These are phyloP conservation scores for Gasteruption jaculator DNA, from an alignment of 2,888 invertebrate species.

Conservation along the genomic window DNA sequence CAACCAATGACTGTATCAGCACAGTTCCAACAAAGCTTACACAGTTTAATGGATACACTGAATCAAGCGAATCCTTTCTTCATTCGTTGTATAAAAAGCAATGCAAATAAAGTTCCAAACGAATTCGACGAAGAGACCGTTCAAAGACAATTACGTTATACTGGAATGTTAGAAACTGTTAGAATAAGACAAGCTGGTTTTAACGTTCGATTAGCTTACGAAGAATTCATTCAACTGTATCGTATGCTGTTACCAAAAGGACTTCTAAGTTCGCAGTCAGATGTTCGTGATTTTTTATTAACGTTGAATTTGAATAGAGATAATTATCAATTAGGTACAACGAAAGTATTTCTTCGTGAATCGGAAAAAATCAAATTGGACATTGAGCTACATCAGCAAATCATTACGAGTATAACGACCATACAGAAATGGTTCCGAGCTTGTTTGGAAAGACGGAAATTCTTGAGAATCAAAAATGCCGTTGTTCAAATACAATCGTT, in stretches of 20 bases:
- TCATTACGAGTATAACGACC: slow-evolving; percentile 86
- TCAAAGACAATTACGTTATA: slow-evolving; percentile 84
- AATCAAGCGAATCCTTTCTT: slow-evolving; percentile 86
- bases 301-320: slow-evolving; percentile 81
- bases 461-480: slow-evolving; percentile 69
- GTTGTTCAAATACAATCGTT: slow-evolving; percentile 73
- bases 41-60: slow-evolving; percentile 88
- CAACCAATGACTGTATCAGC: slow-evolving; percentile 91
- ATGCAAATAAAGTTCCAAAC: slow-evolving; percentile 88
- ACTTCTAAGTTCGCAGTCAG: slow-evolving; percentile 77
- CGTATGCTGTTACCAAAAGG: slow-evolving; percentile 87
- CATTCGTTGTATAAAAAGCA: slow-evolving; percentile 92
- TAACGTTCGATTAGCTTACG: slow-evolving; percentile 88
- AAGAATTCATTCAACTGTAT: slow-evolving; percentile 91
- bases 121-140: slow-evolving; percentile 92
- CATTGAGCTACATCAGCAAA: slow-evolving; percentile 87
- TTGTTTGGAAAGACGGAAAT: slow-evolving; percentile 73
- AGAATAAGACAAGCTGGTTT: slow-evolving; percentile 92
- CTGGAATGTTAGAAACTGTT: slow-evolving; percentile 96
- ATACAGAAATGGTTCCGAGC: slow-evolving; percentile 90
- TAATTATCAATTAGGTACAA: slow-evolving; percentile 84
- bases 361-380: slow-evolving; percentile 91
- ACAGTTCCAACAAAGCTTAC: slow-evolving; percentile 90
- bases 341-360: slow-evolving; percentile 91
- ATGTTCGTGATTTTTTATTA: slow-evolving; percentile 79